Conservation (phyloP, 2,113 vertebrate species). For the Aplodontia rufa region DNA sequence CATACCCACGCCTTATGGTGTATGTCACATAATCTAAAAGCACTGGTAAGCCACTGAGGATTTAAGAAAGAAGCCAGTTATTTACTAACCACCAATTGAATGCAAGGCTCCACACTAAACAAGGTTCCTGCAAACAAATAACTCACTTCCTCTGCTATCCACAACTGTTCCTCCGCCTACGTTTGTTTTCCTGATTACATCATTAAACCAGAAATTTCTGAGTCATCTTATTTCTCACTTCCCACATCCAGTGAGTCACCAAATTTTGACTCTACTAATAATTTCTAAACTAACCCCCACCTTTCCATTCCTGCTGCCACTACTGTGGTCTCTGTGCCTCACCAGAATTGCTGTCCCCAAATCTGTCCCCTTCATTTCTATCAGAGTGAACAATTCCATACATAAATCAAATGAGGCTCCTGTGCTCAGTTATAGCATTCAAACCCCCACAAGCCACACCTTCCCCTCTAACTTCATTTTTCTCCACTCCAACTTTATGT, state of each 20-base stretch:
- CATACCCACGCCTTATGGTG: not conserved
- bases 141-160: not conserved
- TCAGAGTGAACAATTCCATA: not conserved
- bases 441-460: not conserved
- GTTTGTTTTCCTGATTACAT: constrained; percentile 38
- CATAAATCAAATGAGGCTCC: not conserved
- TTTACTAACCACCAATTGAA: not conserved
- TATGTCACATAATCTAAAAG: not conserved
- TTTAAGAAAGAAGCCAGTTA: not conserved
- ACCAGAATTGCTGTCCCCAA: not conserved
- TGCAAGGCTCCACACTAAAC: not conserved
- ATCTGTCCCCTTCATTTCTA: not conserved
- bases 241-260: constrained; percentile 53
- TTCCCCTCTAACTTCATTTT: not conserved
- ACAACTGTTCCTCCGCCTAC: not conserved
- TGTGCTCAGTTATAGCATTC: not conserved
- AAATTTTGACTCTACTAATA: not conserved
- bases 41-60: not conserved
- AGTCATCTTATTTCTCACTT: constrained; percentile 51
- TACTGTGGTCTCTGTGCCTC: not conserved
- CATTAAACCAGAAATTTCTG: constrained; percentile 49
- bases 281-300: not conserved
- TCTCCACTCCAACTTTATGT: not conserved
- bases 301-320: not conserved
- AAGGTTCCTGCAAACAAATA: not conserved